Base-by-base conservation (phyloP, 1,140 invertebrate species). In the Schlechtendalia chinensis region DNA sequence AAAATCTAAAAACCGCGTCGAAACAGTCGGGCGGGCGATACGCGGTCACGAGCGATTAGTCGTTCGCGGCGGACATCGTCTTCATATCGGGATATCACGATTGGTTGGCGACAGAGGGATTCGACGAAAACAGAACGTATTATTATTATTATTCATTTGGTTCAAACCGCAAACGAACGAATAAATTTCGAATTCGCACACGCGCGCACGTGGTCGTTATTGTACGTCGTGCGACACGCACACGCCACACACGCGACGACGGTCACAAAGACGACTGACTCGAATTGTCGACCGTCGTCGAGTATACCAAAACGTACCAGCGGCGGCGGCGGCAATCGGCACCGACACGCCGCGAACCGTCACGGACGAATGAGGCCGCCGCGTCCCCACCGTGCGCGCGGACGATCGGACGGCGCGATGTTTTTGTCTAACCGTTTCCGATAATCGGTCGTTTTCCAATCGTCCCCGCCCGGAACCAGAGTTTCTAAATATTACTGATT, bases 211-310 rank as follows among this genome's bases (percentile, higher is more conserved):
- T 72, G 50, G 17, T 54, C 14, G 8, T 0, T 12, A 53, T n/a
- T n/a, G n/a, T n/a, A n/a, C n/a, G n/a, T n/a, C n/a, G n/a, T 0
- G 1, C 50, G 17, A 17, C 32, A 8, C 69, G 10, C 5, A 22
- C 29, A n/a, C 53, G 1, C 14, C 10, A 11, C 17, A 54, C 27
- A 56, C 50, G 1, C 72, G 8, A 16, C 72, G n/a, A 19, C 72
- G 5, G 72, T 45, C 54, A 75, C 72, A 58, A 12, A 24, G 54
- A 75, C 53, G 53, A 75, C 72, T 75, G 29, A 58, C 72, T 56
- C n/a, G n/a, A n/a, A n/a, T n/a, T n/a, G n/a, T n/a, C n/a, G n/a
- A n/a, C n/a, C n/a, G n/a, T n/a, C n/a, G 72, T 39, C 32, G 32
- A 39, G 3, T 39, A 39, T 39, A 56, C 56, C n/a, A n/a, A n/a